A percentile compares a stretch with the other conserved stretches of the same genome.
Evolutionary conservation across 1,140 invertebrate species (phyloP).

Genomic region (Sogatella furcifera): DNA sequence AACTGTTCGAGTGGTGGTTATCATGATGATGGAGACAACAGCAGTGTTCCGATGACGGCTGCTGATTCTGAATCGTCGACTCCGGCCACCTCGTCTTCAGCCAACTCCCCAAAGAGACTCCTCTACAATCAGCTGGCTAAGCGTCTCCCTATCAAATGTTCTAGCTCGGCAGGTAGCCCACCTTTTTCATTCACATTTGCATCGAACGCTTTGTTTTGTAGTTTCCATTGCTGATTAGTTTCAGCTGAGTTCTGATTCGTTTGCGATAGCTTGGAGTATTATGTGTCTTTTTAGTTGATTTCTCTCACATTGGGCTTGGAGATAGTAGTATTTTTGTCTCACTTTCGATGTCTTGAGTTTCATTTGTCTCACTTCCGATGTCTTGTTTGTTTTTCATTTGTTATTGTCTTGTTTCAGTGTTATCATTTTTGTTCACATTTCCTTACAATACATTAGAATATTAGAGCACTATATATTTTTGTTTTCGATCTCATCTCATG

Average conservation of each 20-base stretch:
- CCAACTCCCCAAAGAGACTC: slow-evolving; percentile 50
- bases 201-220: background rate
- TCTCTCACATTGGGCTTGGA: background rate
- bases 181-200: background rate
- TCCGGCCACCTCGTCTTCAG: slow-evolving; percentile 42
- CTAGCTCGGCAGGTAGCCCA: slow-evolving; percentile 32
- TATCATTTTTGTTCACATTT: too few relatives aligned
- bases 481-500: too few relatives aligned
- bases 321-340: background rate
- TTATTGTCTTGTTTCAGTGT: too few relatives aligned
- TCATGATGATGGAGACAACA: slow-evolving; percentile 23
- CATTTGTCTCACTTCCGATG: too few relatives aligned
- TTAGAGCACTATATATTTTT: too few relatives aligned
- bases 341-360: too few relatives aligned
- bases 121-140: slow-evolving; percentile 32
- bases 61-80: slow-evolving; percentile 48
- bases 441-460: too few relatives aligned
- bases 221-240: background rate
- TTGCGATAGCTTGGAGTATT: slow-evolving; percentile 2
- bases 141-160: slow-evolving; percentile 36
- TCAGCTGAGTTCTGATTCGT: background rate
- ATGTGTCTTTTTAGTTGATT: background rate
- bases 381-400: too few relatives aligned
- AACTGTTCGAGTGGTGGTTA: slow-evolving; percentile 13
- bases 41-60: background rate